A percentile compares a stretch with the other conserved stretches of the same genome.
phyloP scores from a whole-genome alignment of 2,888 invertebrate genomes.

The Melinopterus prodromus region DNA sequence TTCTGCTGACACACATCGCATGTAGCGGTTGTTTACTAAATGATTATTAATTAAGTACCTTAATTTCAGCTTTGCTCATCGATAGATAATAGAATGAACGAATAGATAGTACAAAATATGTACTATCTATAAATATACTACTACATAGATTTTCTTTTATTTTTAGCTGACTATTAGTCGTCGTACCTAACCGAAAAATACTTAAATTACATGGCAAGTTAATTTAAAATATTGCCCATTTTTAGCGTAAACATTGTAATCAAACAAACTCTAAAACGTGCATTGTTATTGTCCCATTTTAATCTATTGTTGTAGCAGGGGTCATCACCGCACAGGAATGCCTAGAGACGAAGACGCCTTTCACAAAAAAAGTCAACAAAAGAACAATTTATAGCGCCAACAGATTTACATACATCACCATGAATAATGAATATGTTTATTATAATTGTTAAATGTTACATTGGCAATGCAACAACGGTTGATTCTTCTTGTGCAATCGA shows the following conservation, averaged over 20 bases:
- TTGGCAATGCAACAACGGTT: not conserved
- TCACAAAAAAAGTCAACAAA: not conserved
- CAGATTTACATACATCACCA: not conserved
- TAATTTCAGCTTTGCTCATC: not conserved
- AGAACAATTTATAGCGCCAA: not conserved
- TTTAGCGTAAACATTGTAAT: too few relatives aligned
- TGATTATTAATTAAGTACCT: not conserved
- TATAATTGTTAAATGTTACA: constrained; percentile 4
- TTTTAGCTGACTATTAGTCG: too few relatives aligned
- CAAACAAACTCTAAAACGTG: not conserved
- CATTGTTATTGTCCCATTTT: not conserved
- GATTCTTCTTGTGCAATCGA: not conserved
- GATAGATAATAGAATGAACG: not conserved
- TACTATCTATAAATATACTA: too few relatives aligned
- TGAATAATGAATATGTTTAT: constrained; percentile 4
- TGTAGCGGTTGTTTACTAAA: not conserved
- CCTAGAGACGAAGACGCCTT: not conserved
- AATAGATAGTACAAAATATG: too few relatives aligned
- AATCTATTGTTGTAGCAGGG: not conserved
- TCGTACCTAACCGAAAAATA: too few relatives aligned
- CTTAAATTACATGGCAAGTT: too few relatives aligned
- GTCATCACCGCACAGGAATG: not conserved
- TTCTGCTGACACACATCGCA: not conserved
- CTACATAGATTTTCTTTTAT: too few relatives aligned
- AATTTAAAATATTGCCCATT: too few relatives aligned